phyloP scores from a whole-genome alignment of 2,113 vertebrate genomes.

The Pelecanoides urinatrix region DNA sequence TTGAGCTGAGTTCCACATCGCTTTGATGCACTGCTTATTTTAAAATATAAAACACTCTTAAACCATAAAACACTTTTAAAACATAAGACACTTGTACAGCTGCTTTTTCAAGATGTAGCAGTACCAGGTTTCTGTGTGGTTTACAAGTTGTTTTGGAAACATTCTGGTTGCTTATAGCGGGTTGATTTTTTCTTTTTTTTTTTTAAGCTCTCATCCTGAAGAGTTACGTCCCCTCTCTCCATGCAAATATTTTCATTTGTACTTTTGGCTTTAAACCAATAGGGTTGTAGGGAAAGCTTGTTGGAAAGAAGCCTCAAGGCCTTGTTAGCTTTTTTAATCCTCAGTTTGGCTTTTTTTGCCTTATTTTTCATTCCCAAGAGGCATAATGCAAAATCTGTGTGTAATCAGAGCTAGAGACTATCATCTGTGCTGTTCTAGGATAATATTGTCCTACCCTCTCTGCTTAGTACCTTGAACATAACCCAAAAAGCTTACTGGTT shows the following conservation, averaged over 20 bases:
- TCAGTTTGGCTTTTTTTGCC: not conserved
- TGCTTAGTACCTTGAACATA: not conserved
- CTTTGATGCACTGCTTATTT: not conserved
- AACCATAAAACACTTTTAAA: not conserved
- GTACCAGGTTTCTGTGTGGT: not conserved
- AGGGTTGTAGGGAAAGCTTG: not conserved
- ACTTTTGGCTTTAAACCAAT: not conserved
- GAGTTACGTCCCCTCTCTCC: not conserved
- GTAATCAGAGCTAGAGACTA: not conserved
- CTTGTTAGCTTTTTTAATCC: constrained; percentile 29
- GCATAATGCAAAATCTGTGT: constrained; percentile 1
- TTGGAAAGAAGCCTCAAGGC: not conserved
- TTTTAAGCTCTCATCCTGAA: not conserved
- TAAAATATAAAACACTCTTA: not conserved
- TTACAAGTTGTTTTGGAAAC: constrained; percentile 43
- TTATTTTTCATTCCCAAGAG: not conserved
- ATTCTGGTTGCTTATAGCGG: not conserved
- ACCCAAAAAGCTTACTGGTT: constrained; percentile 2
- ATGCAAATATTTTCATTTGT: not conserved
- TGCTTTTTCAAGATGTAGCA: not conserved
- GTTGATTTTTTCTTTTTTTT: not conserved
- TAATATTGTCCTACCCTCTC: not conserved
- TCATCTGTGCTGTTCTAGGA: not conserved
- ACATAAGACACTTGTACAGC: not conserved
- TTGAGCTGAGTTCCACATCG: not conserved